Evolutionary conservation across 2,113 vertebrate genomes (phyloP), one percentile per base, ranked within the genome.

Genomic region (Crotophaga sulcirostris): DNA sequence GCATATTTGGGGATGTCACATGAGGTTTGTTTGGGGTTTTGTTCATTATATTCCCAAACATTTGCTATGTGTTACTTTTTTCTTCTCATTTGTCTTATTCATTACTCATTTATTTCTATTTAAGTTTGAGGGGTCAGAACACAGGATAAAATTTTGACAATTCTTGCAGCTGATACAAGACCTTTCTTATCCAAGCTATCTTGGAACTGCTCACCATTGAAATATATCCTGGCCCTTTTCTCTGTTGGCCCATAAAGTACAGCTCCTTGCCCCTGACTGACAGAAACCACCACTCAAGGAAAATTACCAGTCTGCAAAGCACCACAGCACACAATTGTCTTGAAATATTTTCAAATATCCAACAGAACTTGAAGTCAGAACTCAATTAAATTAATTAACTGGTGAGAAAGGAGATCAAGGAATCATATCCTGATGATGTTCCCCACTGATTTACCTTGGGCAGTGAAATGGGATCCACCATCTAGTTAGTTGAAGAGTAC

Each of bases 91-190:
- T 93, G 52, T 87, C 81, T 95, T 94, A 90, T 72, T 95, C 83
- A 69, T 97, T 94, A 70, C 49, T 96, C 87, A 95, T 96, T 89
- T 95, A 94, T 95, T 96, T 95, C 85, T 95, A 76, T 96, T 93
- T 78, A 92, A 93, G 90, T 93, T 90, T 91, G 95, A 89, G 51
- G 33, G 87, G 78, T 93, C 96, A 91, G 56, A 94, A 95, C 68
- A 79, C 66, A 91, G 68, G 78, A 94, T 75, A 94, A 91, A 95
- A 66, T 54, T 75, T 95, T 96, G 89, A 96, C 90, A 95, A 93
- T 86, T 87, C 49, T 56, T 89, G 92, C 89, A 90, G 92, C 84
- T 95, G 76, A 93, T 92, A 93, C 23, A 94, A 94, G 64, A 91
- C 16, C 18, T 92, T 95, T 96, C 77, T 89, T 59, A 88, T 89